Evolutionary conservation across 1,140 invertebrate species (phyloP), one percentile per base, ranked within the genome.

Genomic region (Drosophila ficusphila): DNA sequence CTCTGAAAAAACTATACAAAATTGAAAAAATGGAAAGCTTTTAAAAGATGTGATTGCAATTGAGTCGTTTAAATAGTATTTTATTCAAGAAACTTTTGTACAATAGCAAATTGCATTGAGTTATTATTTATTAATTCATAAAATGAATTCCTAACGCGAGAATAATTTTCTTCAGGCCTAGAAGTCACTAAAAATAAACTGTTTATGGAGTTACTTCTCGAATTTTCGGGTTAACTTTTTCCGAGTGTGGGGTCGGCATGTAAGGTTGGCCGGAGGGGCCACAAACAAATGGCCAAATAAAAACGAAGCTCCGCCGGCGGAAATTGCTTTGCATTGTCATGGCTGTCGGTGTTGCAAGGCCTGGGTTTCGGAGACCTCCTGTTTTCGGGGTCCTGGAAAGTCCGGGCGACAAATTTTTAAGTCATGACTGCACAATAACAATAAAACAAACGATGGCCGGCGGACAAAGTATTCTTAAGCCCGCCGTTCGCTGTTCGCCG

Each of bases 391-490:
- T n/a, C 27, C 58, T 9, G 47, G 39, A 69, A 69, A 72, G 78
- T 53, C 54, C 33, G 82, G 34, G 61, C 78, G 82, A 86, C 82
- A 86, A 86, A 86, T 86, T 86, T 82, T 88, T 81, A 86, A 86
- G 82, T 86, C 82, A 82, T 82, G 77, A 82, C 64, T 88, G 82
- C 73, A 82, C 77, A 88, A 86, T 86, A 86, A 86, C 82, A 86
- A 86, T 86, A 86, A 86, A 86, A 82, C 82, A 88, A 77, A 68
- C 76, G 68, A 77, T 72, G 65, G 65, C 69, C 73, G 54, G 34
- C 41, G 34, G 48, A 78, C 81, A 72, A 86, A 85, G 85, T 67
- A 85, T 85, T 86, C 79, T 85, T 86, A 75, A 79, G 76, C 74
- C 57, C 65, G 39, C 36, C 65, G 49, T 46, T 73, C 52, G 53